These are phyloP conservation scores for Scaptomyza flava DNA, from an alignment of 2,888 invertebrate genomes.

Conservation along the genomic window DNA sequence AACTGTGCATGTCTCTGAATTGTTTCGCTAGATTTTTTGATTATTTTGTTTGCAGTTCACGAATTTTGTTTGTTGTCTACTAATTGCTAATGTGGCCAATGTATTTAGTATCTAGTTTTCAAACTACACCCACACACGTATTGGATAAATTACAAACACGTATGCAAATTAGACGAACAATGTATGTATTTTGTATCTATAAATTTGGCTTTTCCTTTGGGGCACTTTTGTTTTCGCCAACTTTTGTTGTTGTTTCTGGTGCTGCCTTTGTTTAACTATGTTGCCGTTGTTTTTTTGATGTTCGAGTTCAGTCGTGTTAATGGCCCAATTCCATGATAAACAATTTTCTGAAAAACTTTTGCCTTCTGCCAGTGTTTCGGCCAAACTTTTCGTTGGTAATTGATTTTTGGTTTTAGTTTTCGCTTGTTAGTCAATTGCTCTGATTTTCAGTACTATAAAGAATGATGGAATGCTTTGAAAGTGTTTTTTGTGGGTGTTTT, in stretches of 20 bases:
- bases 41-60: conserved; percentile 52
- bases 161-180: conserved; percentile 1
- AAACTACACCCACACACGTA: conserved; percentile 17
- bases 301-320: conserved; percentile 43
- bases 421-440: conserved; percentile 26
- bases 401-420: conserved; percentile 32
- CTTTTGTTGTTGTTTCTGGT: conserved; percentile 28
- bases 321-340: conserved; percentile 73
- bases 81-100: conserved; percentile 50
- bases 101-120: conserved; percentile 48
- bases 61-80: conserved; percentile 67
- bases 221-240: conserved; percentile 49
- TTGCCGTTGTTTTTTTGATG: conserved; percentile 2
- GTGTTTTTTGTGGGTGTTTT: conserved; percentile 9
- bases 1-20: conserved; percentile 23
- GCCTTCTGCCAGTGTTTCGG: conserved; percentile 34
- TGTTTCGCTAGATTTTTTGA: conserved; percentile 16
- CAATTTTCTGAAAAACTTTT: conserved; percentile 58
- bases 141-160: conserved; percentile 19
- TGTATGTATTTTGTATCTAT: conserved; percentile 31
- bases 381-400: conserved; percentile 38
- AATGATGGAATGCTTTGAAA: not conserved
- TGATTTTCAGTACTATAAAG: conserved; percentile 27
- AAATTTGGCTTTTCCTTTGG: conserved; percentile 55
- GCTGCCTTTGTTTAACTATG: conserved; percentile 1